phyloP scores from a whole-genome alignment of 92 coral and sea anemone species.

The Epizoanthus rinbou region DNA sequence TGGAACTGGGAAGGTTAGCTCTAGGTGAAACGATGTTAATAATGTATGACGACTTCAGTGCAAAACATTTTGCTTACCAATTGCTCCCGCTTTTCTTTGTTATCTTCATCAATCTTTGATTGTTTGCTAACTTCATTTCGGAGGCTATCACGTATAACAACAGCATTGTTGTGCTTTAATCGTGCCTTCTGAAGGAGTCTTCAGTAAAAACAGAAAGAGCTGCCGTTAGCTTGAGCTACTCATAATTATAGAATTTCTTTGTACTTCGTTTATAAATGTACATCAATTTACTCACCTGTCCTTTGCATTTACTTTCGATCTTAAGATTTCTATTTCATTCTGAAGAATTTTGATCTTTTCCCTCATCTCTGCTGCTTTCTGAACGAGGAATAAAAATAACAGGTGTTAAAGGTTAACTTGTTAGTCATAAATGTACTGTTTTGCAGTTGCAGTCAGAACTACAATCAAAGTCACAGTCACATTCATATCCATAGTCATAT shows the following conservation, averaged over 20 bases:
- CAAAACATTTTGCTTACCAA: conserved; percentile 57
- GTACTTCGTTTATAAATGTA: neutral
- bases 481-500: too few relatives aligned
- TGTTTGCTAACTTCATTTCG: conserved; percentile 95
- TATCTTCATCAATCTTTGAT: conserved; percentile 82
- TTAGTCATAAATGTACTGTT: neutral
- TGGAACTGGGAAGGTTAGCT: too few relatives aligned
- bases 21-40: too few relatives aligned
- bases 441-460: too few relatives aligned
- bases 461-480: too few relatives aligned
- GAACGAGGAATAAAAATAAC: conserved; percentile 1
- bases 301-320: conserved; percentile 98
- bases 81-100: conserved; percentile 93
- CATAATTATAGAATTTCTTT: conserved; percentile 1
- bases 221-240: neutral
- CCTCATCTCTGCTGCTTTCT: conserved; percentile 99
- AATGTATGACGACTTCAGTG: neutral
- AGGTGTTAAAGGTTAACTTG: neutral
- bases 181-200: conserved; percentile 95
- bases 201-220: neutral
- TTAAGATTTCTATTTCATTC: conserved; percentile 95
- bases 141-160: conserved; percentile 94
- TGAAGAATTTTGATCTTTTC: conserved; percentile 97
- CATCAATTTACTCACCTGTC: conserved; percentile 70
- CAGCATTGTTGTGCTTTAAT: conserved; percentile 89